Conservation (phyloP, 2,113 vertebrate species). For the Rhabdomys dilectus region DNA sequence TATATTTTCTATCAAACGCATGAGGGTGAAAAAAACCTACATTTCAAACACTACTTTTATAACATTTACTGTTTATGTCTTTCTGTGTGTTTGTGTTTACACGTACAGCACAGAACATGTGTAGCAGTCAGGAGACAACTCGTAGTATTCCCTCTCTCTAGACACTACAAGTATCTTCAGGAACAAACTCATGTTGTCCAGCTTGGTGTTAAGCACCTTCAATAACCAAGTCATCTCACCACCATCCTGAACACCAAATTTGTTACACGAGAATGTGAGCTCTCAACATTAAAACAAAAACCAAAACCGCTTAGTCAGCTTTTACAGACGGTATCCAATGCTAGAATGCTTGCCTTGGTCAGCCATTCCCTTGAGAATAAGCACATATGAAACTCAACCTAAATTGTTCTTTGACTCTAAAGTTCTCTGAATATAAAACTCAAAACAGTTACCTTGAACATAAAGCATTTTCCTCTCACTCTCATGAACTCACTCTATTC, state of each 20-base stretch:
- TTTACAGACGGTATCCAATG: not conserved
- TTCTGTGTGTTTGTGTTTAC: not conserved
- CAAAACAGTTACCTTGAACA: slow-evolving; percentile 8
- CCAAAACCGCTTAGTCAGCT: not conserved
- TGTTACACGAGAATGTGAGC: not conserved
- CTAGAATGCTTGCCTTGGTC: not conserved
- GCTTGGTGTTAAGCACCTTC: not conserved
- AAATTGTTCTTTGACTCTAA: not conserved
- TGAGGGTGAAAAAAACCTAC: not conserved
- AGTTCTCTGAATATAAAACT: not conserved
- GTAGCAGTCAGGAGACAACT: not conserved
- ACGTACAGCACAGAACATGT: not conserved
- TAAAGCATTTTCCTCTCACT: not conserved
- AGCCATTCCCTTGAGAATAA: not conserved
- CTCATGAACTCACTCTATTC: not conserved
- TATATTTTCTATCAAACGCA: not conserved
- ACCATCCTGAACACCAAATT: not conserved
- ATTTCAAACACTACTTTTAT: not conserved
- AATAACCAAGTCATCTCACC: too few relatives aligned
- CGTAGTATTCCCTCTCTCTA: not conserved
- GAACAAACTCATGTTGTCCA: not conserved
- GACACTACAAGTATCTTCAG: not conserved
- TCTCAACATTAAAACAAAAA: not conserved
- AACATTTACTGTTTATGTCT: not conserved
- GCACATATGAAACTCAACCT: not conserved